A percentile compares a stretch with the other conserved stretches of the same genome.
phyloP scores from a whole-genome alignment of 2,113 vertebrate genomes.

The Oreocharis arfaki region DNA sequence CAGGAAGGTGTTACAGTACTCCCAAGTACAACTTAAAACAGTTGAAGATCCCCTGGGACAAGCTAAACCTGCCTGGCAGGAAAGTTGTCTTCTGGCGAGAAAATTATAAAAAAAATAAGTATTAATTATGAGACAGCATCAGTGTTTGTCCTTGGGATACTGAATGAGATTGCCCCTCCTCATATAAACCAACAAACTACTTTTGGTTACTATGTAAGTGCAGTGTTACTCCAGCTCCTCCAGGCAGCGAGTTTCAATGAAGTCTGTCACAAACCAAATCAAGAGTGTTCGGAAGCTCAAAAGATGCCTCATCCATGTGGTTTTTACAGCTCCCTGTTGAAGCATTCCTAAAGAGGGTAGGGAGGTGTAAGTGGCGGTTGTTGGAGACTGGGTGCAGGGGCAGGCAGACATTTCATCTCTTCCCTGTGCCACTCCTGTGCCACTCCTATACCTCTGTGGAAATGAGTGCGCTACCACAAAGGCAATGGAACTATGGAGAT shows the following conservation, averaged over 20 bases:
- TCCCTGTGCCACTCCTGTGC: neutral
- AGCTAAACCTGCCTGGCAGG: neutral
- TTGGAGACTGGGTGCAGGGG: neutral
- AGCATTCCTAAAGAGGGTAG: neutral
- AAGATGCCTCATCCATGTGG: fast-evolving
- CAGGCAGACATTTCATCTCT: neutral
- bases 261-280: neutral
- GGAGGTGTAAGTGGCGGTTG: neutral
- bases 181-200: neutral
- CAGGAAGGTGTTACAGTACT: neutral
- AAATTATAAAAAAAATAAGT: neutral
- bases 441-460: neutral
- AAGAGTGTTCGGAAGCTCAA: neutral
- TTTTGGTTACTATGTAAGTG: neutral
- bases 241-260: neutral
- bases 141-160: neutral
- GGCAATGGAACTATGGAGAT: neutral
- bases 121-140: conserved; percentile 2
- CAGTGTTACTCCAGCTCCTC: neutral
- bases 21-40: neutral
- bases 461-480: neutral
- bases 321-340: neutral
- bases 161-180: neutral
- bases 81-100: neutral
- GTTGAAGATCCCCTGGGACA: neutral